phyloP scores from a whole-genome alignment of 2,113 vertebrate genomes.

The Crotalus tigris region DNA sequence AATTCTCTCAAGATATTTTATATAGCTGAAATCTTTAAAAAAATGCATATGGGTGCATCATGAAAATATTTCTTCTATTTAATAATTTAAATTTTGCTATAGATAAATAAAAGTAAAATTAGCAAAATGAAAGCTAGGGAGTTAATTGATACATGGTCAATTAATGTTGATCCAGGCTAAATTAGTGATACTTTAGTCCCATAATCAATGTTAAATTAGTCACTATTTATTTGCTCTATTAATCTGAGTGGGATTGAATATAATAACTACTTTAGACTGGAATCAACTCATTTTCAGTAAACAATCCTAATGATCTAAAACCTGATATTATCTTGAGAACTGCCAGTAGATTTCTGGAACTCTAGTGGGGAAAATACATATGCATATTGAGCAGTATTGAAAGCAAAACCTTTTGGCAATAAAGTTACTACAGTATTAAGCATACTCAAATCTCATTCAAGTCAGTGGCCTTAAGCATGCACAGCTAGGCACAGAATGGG shows the following conservation, averaged over 20 bases:
- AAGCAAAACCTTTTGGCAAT: neutral
- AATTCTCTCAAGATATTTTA: neutral
- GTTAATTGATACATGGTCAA: neutral
- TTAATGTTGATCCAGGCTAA: neutral
- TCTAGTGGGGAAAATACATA: constrained; percentile 11
- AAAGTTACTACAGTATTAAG: neutral
- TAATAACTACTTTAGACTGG: neutral
- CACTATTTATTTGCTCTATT: neutral
- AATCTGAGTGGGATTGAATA: neutral
- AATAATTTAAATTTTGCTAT: neutral
- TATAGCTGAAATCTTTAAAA: neutral
- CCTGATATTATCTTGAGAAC: neutral
- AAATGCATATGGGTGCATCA: neutral
- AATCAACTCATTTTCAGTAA: neutral
- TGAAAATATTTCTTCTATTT: neutral
- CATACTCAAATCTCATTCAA: neutral
- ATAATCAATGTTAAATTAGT: neutral
- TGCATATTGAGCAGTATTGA: neutral
- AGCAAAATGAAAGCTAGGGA: neutral
- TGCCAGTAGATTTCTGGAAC: constrained; percentile 10
- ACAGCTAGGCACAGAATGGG: neutral
- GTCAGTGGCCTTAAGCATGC: neutral
- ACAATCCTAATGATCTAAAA: neutral
- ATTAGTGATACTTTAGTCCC: neutral
- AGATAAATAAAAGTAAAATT: neutral